A percentile compares a stretch with the other conserved stretches of the same genome.
phyloP scores from a whole-genome alignment of 1,140 invertebrate species.

The Megathymus violae region DNA sequence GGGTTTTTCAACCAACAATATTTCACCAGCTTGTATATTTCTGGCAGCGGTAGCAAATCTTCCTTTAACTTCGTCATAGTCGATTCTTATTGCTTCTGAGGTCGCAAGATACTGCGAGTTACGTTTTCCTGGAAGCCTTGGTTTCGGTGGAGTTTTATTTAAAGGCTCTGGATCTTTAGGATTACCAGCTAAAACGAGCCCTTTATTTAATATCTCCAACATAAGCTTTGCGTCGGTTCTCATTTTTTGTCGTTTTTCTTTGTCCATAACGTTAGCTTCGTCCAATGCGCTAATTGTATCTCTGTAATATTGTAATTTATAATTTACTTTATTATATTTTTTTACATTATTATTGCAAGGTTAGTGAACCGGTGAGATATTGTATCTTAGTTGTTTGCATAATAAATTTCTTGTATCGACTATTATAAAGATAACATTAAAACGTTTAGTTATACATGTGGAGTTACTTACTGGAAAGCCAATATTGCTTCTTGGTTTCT shows the following conservation, averaged over 20 bases:
- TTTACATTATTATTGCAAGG: too few species aligned
- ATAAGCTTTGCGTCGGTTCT: slow-evolving; percentile 89
- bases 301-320: slow-evolving; percentile 68
- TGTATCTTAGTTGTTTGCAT: not conserved
- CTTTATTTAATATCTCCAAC: slow-evolving; percentile 87
- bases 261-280: slow-evolving; percentile 85
- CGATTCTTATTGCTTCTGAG: slow-evolving; percentile 84
- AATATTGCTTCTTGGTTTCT: slow-evolving; percentile 87
- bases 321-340: too few species aligned
- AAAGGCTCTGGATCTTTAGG: slow-evolving; percentile 62
- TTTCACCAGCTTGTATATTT: slow-evolving; percentile 87
- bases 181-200: slow-evolving; percentile 73
- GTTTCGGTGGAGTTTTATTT: slow-evolving; percentile 66
- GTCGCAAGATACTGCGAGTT: slow-evolving; percentile 84
- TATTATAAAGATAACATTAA: too few species aligned
- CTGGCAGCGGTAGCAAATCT: slow-evolving; percentile 86
- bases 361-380: slow-evolving; percentile 19
- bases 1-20: slow-evolving; percentile 89
- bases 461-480: slow-evolving; percentile 84
- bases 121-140: slow-evolving; percentile 69
- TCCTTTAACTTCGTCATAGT: slow-evolving; percentile 71
- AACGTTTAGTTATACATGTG: too few species aligned
- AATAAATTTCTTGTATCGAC: too few species aligned
- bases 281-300: slow-evolving; percentile 87
- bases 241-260: slow-evolving; percentile 87